Evolutionary conservation across 2,888 invertebrate genomes (phyloP).

Genomic region (Hymenopus coronatus): DNA sequence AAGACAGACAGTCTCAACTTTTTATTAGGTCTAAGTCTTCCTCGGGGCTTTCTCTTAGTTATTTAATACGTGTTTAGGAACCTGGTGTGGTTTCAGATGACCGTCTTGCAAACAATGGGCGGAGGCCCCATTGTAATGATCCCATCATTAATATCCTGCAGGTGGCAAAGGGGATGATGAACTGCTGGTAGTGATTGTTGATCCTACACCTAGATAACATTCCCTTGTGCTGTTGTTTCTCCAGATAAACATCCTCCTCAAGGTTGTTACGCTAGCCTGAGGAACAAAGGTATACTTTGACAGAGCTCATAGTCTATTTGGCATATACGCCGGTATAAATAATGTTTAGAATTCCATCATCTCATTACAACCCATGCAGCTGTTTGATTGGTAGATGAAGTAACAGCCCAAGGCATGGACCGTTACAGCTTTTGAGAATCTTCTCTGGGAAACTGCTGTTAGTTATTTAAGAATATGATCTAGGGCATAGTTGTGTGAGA

Average conservation of each 20-base stretch:
- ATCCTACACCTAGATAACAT: not conserved
- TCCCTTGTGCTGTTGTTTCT: not conserved
- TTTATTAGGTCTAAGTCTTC: too few relatives aligned
- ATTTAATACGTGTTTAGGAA: not conserved
- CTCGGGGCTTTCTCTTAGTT: not conserved
- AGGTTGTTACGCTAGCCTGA: not conserved
- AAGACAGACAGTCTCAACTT: too few relatives aligned
- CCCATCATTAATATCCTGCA: not conserved
- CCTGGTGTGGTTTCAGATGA: not conserved
- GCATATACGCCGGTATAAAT: not conserved
- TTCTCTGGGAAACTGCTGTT: too few relatives aligned
- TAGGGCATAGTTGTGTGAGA: too few relatives aligned
- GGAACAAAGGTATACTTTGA: not conserved
- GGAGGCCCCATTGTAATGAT: not conserved
- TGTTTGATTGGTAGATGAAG: not conserved
- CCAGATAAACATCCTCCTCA: not conserved
- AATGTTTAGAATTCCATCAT: not conserved
- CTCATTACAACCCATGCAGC: not conserved
- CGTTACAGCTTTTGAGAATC: not conserved
- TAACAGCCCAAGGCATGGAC: not conserved
- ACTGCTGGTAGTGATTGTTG: not conserved
- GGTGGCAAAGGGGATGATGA: not conserved
- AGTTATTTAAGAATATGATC: too few relatives aligned
- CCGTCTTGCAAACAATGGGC: not conserved
- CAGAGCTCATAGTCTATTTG: not conserved